Evolutionary conservation across 2,888 invertebrate species (phyloP), one percentile per base, ranked within the genome.

Genomic region (Tillus elongatus): DNA sequence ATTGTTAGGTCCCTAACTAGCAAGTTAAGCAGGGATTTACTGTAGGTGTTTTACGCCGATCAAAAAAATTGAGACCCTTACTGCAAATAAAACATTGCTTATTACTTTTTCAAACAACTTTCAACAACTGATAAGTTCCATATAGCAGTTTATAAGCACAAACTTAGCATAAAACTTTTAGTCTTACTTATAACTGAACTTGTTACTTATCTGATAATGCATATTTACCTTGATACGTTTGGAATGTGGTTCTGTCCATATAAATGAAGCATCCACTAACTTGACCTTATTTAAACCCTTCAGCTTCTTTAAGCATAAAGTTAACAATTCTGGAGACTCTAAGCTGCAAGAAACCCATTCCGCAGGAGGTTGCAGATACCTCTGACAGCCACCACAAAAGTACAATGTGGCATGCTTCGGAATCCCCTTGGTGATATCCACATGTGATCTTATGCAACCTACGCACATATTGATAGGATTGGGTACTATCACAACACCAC

Each of bases 211-310:
- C n/a, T 36, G 30, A 2, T 6, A 36, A 31, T n/a, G 3, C 15
- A 15, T 3, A 13, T 36, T 28, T 43, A 92, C 85, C 72, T 96
- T 97, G 35, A 99, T 81, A 47, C 98, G 76, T 66, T 91, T 95
- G 1, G 97, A 98, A 71, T 98, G 98, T 24, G 96, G 93, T 61
- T 98, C 98, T 6, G 98, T 99, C 97, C 97, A 98, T 2, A 95
- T 78, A 70, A 98, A 98, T 1, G 85, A 82, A 27, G 98, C 98
- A 73, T 98, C 97, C 36, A 96, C 73, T 10, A 99, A 70, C 57
- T 92, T 88, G 0, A 97, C 87, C 58, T 84, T 77, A 55, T 78
- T 84, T 4, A 97, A 68, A 1, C 91, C 91, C 64, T 87, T 96
- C 13, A 99, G 64, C 58, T 84, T 88, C 61, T 95, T 93, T 34